Conservation (phyloP, 1,140 invertebrate genomes). For the Drosophila tsacasi region DNA sequence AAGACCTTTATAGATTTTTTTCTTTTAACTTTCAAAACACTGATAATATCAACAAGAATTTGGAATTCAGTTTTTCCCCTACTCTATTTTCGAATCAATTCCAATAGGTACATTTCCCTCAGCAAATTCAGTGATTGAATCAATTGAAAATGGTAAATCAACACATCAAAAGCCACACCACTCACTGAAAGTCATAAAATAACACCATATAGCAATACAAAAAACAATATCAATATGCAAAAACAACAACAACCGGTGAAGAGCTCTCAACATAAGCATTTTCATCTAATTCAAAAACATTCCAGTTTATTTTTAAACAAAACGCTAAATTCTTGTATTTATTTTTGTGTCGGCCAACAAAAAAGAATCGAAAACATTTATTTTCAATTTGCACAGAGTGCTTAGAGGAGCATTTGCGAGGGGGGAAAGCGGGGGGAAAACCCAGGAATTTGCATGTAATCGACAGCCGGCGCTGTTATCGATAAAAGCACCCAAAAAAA, state of each 20-base stretch:
- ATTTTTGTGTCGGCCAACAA: conserved; percentile 60
- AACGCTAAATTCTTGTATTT: conserved; percentile 77
- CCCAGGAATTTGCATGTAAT: conserved; percentile 47
- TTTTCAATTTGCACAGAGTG: conserved; percentile 33
- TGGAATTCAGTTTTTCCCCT: background rate
- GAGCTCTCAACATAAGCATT: conserved; percentile 54
- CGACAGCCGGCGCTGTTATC: conserved; percentile 61
- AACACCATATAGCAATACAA: conserved; percentile 24
- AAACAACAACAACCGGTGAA: conserved; percentile 34
- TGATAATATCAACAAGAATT: background rate
- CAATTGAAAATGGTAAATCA: conserved; percentile 6
- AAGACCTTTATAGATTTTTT: no score
- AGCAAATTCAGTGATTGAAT: conserved; percentile 4
- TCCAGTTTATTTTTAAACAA: conserved; percentile 82
- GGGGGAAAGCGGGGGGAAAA: conserved; percentile 11
- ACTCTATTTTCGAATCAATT: background rate
- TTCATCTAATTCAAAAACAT: conserved; percentile 77
- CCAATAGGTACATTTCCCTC: background rate
- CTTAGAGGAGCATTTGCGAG: background rate
- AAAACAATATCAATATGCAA: conserved; percentile 19
- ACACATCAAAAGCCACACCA: background rate
- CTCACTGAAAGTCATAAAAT: background rate
- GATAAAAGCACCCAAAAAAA: conserved; percentile 55
- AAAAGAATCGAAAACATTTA: conserved; percentile 39
- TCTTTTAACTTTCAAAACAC: background rate